Percentiles rank a stretch among this genome's conserved stretches.
Evolutionary conservation across 2,113 vertebrate genomes (phyloP).

Genomic region (Dryoscopus gambensis): DNA sequence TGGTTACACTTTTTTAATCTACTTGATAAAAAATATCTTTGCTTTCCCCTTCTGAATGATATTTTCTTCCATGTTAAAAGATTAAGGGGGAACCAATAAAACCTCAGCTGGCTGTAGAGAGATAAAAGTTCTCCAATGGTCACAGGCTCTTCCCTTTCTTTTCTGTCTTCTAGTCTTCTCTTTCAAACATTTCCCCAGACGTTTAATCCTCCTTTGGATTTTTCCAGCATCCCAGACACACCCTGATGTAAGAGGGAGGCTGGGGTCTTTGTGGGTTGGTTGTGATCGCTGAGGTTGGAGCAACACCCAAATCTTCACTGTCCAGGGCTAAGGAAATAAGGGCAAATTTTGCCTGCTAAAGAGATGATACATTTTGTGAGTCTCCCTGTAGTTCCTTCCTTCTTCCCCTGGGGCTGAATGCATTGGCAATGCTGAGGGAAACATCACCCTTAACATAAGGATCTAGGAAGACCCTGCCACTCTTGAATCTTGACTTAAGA

Average conservation of each 20-base stretch:
- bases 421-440: background rate
- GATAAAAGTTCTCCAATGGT: background rate
- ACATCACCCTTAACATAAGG: background rate
- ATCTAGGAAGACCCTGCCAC: background rate
- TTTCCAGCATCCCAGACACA: background rate
- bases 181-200: background rate
- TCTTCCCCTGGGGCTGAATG: background rate
- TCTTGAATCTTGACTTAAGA: background rate
- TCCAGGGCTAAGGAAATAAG: background rate
- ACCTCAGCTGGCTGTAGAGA: accelerated
- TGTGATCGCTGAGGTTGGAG: background rate
- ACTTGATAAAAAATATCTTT: background rate
- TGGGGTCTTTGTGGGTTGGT: background rate
- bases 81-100: background rate
- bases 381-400: background rate
- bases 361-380: background rate
- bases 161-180: background rate
- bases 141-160: background rate
- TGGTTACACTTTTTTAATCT: background rate
- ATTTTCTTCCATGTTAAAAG: background rate
- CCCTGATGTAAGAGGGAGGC: background rate
- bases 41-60: background rate
- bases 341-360: background rate
- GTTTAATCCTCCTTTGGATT: background rate
- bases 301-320: background rate